Percentiles rank a stretch among this genome's conserved stretches.
These are phyloP conservation scores for Darevskia mixta DNA, from an alignment of 2,797 vertebrate species.

Conservation along the genomic window DNA sequence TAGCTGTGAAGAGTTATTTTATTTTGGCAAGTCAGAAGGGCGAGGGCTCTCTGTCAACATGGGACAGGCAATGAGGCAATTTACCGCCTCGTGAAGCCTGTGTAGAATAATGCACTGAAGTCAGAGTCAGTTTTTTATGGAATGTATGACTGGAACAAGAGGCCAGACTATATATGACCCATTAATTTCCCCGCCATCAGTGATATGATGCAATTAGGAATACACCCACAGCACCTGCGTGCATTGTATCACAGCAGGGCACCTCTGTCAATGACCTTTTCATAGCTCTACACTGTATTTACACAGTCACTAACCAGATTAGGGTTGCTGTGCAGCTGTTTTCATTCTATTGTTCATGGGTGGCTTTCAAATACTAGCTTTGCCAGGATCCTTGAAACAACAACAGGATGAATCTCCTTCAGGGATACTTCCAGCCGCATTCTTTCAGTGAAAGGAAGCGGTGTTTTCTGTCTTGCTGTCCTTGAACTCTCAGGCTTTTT, in stretches of 20 bases:
- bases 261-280: slow-evolving; percentile 61
- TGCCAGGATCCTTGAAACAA: slow-evolving; percentile 75
- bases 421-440: slow-evolving; percentile 69
- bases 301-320: slow-evolving; percentile 50
- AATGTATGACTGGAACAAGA: slow-evolving; percentile 52
- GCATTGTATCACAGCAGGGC: slow-evolving; percentile 53
- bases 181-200: slow-evolving; percentile 48
- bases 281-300: slow-evolving; percentile 35
- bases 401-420: slow-evolving; percentile 74
- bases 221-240: slow-evolving; percentile 60
- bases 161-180: slow-evolving; percentile 26
- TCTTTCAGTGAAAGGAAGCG: slow-evolving; percentile 61
- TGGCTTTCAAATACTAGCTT: slow-evolving; percentile 63
- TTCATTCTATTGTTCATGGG: slow-evolving; percentile 61
- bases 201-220: slow-evolving; percentile 36
- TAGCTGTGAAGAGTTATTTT: not conserved
- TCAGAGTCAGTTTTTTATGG: slow-evolving; percentile 49
- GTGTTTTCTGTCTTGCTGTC: slow-evolving; percentile 54
- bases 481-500: slow-evolving; percentile 68
- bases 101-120: slow-evolving; percentile 40
- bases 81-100: slow-evolving; percentile 40
- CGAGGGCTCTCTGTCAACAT: not conserved
- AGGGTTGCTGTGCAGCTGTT: slow-evolving; percentile 70
- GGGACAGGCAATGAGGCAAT: slow-evolving; percentile 21
- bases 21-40: not conserved